phyloP scores from a whole-genome alignment of 1,140 invertebrate genomes.

The Aethina tumida region DNA sequence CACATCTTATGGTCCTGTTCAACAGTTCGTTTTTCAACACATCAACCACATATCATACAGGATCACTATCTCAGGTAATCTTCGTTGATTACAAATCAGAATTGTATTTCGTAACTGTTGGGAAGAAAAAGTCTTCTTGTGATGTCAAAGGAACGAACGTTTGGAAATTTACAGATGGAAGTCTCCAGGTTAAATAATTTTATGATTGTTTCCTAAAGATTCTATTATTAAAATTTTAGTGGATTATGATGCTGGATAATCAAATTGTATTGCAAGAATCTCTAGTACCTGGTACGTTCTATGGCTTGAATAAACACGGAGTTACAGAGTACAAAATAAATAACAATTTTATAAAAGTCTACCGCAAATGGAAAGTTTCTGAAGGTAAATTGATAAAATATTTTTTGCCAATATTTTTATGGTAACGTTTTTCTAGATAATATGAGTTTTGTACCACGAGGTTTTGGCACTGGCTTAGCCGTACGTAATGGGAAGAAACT shows the following conservation, averaged over 20 bases:
- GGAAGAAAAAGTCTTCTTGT: slow-evolving; percentile 19
- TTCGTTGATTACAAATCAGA: slow-evolving; percentile 21
- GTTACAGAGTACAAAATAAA: slow-evolving; percentile 27
- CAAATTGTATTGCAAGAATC: slow-evolving; percentile 29
- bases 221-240: slow-evolving; percentile 8
- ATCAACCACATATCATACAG: slow-evolving; percentile 6
- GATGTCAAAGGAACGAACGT: slow-evolving; percentile 29
- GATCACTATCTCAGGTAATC: slow-evolving; percentile 27
- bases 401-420: background rate
- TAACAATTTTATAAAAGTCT: slow-evolving; percentile 6
- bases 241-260: slow-evolving; percentile 19
- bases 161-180: slow-evolving; percentile 34
- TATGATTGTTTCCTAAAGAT: background rate
- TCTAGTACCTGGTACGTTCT: slow-evolving; percentile 26
- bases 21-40: slow-evolving; percentile 4
- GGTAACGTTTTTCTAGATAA: slow-evolving; percentile 21
- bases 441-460: slow-evolving; percentile 25
- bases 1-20: slow-evolving; percentile 14
- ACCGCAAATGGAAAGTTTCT: slow-evolving; percentile 24
- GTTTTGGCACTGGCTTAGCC: slow-evolving; percentile 25
- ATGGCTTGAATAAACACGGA: slow-evolving; percentile 17
- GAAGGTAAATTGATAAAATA: slow-evolving; percentile 13
- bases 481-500: slow-evolving; percentile 23
- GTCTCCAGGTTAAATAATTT: slow-evolving; percentile 18
- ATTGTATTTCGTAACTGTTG: slow-evolving; percentile 33